These are phyloP conservation scores for Lasiurus cinereus DNA, from an alignment of 2,113 vertebrate species.

Conservation along the genomic window DNA sequence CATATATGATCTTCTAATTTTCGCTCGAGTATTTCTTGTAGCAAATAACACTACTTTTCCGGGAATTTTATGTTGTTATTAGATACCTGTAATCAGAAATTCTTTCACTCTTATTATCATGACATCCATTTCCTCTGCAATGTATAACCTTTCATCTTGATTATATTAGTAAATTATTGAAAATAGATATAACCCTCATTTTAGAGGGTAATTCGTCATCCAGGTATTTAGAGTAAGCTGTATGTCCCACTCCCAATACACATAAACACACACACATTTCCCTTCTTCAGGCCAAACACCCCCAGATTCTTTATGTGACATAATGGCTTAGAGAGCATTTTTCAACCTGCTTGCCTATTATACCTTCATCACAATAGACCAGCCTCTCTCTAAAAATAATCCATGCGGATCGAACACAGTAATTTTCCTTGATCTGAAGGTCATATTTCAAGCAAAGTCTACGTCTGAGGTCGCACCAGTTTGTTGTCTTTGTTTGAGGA, in stretches of 20 bases:
- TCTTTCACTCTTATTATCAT: neutral
- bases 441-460: neutral
- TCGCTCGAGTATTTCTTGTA: neutral
- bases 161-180: slow-evolving; percentile 9
- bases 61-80: slow-evolving; percentile 38
- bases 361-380: neutral
- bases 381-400: slow-evolving; percentile 11
- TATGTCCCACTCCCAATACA: fast-evolving
- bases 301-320: neutral
- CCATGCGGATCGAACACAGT: neutral
- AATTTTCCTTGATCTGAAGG: neutral
- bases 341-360: neutral
- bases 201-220: neutral
- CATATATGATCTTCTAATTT: neutral
- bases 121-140: neutral
- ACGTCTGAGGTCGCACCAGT: too few relatives aligned
- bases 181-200: neutral
- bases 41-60: neutral
- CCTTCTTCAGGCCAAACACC: neutral
- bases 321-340: neutral
- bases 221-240: neutral
- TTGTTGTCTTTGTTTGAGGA: neutral
- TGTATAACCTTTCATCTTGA: neutral
- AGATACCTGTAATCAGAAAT: neutral
- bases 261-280: neutral